Conservation (phyloP, 2,113 vertebrate species). For the Apeltes quadracus region DNA sequence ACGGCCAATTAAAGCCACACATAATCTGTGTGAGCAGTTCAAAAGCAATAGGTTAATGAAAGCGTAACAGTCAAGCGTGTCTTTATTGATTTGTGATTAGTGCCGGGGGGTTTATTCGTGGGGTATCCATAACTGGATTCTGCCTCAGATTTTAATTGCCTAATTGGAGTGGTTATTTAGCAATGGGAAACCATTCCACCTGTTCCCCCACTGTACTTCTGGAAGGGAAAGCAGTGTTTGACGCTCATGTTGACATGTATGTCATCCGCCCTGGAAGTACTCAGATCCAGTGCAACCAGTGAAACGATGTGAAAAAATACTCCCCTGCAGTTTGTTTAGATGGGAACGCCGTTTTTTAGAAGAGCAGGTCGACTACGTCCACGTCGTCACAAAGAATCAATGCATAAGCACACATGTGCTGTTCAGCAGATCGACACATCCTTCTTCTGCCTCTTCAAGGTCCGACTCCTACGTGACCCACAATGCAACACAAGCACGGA, state of each 20-base stretch:
- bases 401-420: background rate
- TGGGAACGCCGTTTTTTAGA: too few relatives aligned
- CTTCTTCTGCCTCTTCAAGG: background rate
- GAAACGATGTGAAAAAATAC: background rate
- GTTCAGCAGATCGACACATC: background rate
- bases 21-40: conserved; percentile 53
- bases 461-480: background rate
- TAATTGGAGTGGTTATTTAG: conserved; percentile 81
- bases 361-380: background rate
- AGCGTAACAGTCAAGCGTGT: conserved; percentile 60
- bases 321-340: too few relatives aligned
- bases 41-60: conserved; percentile 67
- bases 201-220: conserved; percentile 61
- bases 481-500: background rate
- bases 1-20: conserved; percentile 56
- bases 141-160: conserved; percentile 73
- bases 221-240: conserved; percentile 26
- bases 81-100: conserved; percentile 78
- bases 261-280: background rate
- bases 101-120: conserved; percentile 63
- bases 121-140: conserved; percentile 80
- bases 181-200: conserved; percentile 78
- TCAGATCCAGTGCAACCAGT: background rate
- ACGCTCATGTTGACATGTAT: background rate
- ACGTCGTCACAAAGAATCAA: background rate